Percentiles rank a stretch among this genome's conserved stretches.
Evolutionary conservation across 2,797 vertebrate genomes (phyloP).

Genomic region (Sebastes baramenuke): DNA sequence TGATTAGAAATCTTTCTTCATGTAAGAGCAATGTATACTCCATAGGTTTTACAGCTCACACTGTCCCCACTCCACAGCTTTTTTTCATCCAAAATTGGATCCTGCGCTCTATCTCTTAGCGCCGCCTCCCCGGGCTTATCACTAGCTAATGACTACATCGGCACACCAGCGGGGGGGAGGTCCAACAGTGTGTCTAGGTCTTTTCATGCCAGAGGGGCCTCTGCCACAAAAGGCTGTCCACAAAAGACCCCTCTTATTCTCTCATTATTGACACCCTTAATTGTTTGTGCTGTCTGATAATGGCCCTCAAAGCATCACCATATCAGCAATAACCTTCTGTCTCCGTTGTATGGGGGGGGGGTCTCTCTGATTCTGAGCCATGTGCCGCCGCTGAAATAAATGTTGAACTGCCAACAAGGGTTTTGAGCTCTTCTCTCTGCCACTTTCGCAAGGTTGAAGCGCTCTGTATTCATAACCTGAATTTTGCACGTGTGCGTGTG

Average conservation of each 20-base stretch:
- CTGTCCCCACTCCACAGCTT: not conserved
- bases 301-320: constrained; percentile 54
- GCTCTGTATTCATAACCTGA: constrained; percentile 33
- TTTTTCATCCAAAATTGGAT: constrained; percentile 34
- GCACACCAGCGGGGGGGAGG: constrained; percentile 56
- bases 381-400: constrained; percentile 19
- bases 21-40: not conserved
- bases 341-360: constrained; percentile 9
- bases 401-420: constrained; percentile 18
- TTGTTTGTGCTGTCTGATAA: constrained; percentile 74
- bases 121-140: constrained; percentile 49
- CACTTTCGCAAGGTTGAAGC: constrained; percentile 27
- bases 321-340: constrained; percentile 80
- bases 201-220: constrained; percentile 68
- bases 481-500: not conserved
- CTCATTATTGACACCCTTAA: constrained; percentile 71
- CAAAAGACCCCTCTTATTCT: constrained; percentile 70
- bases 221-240: constrained; percentile 60
- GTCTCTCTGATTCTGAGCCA: constrained; percentile 14
- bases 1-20: constrained; percentile 28
- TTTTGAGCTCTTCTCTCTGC: not conserved
- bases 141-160: constrained; percentile 57
- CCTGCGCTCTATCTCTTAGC: constrained; percentile 15
- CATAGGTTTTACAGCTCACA: not conserved
- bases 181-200: constrained; percentile 56